Evolutionary conservation across 2,797 vertebrate genomes (phyloP), one percentile per base, ranked within the genome.

Genomic region (Gouania willdenowi): DNA sequence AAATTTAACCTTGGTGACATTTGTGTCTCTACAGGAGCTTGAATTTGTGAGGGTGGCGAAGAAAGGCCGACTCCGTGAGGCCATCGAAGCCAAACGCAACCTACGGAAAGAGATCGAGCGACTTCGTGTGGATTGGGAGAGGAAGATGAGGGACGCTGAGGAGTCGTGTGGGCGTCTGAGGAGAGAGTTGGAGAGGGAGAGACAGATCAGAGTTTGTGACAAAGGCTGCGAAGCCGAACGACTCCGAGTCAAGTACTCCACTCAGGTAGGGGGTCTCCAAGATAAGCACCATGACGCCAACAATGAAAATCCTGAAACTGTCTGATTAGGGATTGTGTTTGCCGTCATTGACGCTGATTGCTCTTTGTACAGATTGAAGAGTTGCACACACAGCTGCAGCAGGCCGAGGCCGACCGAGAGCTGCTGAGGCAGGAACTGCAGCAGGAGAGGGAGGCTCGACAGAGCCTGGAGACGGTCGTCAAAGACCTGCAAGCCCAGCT

Each of bases 11-110:
- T n/a, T n/a, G n/a, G n/a, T n/a, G n/a, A n/a, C 18, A 31, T 2
- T 6, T 2, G 26, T 30, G 7, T 18, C 35, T 30, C 41, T 26
- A 1, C 49, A 99, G 96, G 96, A 98, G 79, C 68, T 99, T 75
- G 95, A 99, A 83, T 98, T 98, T 70, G 88, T 99, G 10, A 73
- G 91, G 1, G 94, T 97, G 62, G 94, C 94, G 19, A 99, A 98
- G 85, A 98, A 97, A 33, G 95, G 97, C 48, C 93, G 94, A 46
- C 88, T 99, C 53, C 87, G 94, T 39, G 95, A 98, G 47, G 96
- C 96, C 1, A 94, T 96, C 0, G 96, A 99, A 71, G 92, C 94
- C 2, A 98, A 98, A 67, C 92, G 93, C 29, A 94, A 91, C 77
- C 73, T 98, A 42, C 81, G 94, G 32, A 97, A 97, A 35, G 94